These are phyloP conservation scores for Eucera pruinosa DNA, from an alignment of 2,888 invertebrate species.

Conservation along the genomic window DNA sequence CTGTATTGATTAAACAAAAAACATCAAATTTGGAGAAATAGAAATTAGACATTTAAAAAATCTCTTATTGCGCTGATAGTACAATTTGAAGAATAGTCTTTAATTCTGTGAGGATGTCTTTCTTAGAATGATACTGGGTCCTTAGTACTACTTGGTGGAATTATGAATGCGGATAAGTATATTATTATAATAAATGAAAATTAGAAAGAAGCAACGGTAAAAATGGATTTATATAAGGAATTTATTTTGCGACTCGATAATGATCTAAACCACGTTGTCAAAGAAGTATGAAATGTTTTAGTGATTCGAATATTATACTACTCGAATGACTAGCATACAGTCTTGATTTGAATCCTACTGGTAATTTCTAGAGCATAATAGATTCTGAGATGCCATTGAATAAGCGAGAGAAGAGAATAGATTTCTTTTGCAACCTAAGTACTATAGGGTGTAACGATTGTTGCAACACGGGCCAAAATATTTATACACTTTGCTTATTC, in stretches of 20 bases:
- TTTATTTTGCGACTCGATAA: not conserved
- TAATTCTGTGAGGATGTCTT: not conserved
- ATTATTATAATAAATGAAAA: not conserved
- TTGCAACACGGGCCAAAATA: too few species aligned
- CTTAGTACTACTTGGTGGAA: too few species aligned
- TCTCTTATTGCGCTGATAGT: not conserved
- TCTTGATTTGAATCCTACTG: constrained; percentile 1
- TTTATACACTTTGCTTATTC: too few species aligned
- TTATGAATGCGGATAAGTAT: not conserved
- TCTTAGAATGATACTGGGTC: not conserved
- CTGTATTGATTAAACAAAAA: not conserved
- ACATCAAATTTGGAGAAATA: not conserved
- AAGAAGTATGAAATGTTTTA: not conserved
- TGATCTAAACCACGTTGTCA: not conserved
- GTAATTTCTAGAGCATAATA: not conserved
- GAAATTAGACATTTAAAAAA: not conserved
- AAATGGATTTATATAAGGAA: not conserved
- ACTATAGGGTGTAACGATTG: too few species aligned
- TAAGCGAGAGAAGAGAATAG: too few species aligned
- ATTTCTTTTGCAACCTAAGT: too few species aligned
- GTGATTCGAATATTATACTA: not conserved
- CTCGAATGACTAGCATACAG: not conserved
- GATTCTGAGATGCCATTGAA: not conserved
- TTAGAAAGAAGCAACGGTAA: too few species aligned
- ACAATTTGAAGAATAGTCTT: not conserved